phyloP scores from a whole-genome alignment of 2,113 vertebrate species.

The Gulo gulo region DNA sequence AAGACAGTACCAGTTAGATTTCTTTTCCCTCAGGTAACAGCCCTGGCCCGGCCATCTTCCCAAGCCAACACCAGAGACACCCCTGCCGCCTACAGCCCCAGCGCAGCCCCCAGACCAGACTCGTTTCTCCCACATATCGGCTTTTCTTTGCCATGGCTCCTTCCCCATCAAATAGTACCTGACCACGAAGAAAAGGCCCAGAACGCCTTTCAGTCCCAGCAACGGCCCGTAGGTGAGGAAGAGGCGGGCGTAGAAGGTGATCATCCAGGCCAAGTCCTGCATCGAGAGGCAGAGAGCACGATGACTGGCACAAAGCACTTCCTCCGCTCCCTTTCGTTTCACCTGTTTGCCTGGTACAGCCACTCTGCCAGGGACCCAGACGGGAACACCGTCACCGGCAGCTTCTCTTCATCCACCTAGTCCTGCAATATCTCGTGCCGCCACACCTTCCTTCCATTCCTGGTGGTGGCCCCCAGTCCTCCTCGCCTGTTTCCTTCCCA shows the following conservation, averaged over 20 bases:
- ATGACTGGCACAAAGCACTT: fast-evolving
- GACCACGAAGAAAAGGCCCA: conserved; percentile 83
- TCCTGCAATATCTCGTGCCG: neutral
- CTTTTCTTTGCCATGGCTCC: neutral
- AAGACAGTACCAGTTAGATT: neutral
- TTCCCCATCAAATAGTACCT: conserved; percentile 73
- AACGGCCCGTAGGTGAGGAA: conserved; percentile 82
- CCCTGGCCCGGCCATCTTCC: neutral
- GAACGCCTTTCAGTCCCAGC: conserved; percentile 80
- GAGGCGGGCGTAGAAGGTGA: conserved; percentile 84
- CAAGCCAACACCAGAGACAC: neutral
- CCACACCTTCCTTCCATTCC: neutral
- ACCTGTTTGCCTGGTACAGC: neutral
- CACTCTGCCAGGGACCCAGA: fast-evolving
- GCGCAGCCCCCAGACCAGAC: neutral
- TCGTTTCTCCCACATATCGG: neutral
- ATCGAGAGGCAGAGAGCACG: fast-evolving
- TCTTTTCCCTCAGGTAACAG: neutral
- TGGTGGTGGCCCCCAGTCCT: neutral
- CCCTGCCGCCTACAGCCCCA: neutral
- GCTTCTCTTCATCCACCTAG: neutral
- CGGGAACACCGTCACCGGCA: fast-evolving
- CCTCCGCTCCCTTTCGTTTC: fast-evolving
- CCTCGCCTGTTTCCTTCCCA: neutral
- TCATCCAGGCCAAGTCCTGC: conserved; percentile 89